Evolutionary conservation across 2,113 vertebrate species (phyloP).

Genomic region (Nanorana parkeri): DNA sequence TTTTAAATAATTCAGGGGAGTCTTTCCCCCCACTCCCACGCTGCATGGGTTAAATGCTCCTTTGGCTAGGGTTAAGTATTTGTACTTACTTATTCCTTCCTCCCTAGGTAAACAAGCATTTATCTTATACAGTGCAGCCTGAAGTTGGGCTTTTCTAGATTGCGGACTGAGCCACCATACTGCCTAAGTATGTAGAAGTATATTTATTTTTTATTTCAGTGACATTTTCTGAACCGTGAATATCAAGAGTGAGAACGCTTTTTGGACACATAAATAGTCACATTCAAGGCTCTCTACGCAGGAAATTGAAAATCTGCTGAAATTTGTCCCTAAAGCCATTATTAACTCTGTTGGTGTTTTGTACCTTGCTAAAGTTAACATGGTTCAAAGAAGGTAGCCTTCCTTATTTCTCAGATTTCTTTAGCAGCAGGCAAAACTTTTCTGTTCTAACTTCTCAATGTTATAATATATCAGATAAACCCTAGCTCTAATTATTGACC

Average conservation of each 20-base stretch:
- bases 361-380: neutral
- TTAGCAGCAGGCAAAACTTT: no score
- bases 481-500: no score
- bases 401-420: no score
- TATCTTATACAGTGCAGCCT: no score
- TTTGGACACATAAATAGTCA: neutral
- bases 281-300: neutral
- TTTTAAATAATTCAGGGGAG: no score
- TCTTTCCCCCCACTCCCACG: no score
- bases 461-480: no score
- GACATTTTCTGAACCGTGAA: neutral
- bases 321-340: neutral
- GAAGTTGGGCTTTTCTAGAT: neutral
- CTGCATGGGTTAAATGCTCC: no score
- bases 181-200: neutral
- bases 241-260: neutral
- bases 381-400: neutral
- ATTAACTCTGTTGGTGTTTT: constrained; percentile 19
- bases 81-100: no score
- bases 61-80: no score
- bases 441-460: no score
- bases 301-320: neutral
- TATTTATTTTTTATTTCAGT: neutral
- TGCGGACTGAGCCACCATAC: neutral
- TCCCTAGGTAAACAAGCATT: no score